Evolutionary conservation across 2,797 vertebrate species (phyloP).

Genomic region (Chaunax sp.): DNA sequence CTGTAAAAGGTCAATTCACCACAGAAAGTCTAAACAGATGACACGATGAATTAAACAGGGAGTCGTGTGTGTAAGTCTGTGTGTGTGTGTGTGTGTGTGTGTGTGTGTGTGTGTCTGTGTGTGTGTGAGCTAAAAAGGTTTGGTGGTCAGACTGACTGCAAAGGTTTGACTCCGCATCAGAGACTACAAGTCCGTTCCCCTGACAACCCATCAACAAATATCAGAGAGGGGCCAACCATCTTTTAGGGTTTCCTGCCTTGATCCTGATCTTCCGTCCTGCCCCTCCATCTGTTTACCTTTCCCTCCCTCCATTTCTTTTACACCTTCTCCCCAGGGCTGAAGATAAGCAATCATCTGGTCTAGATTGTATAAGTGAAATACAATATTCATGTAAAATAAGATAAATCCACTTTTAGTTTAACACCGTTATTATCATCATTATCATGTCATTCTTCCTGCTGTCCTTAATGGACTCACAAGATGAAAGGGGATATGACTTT

Average conservation of each 20-base stretch:
- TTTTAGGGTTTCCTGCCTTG: conserved; percentile 67
- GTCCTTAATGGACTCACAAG: conserved; percentile 54
- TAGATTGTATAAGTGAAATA: neutral
- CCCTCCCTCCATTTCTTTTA: conserved; percentile 22
- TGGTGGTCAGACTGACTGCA: conserved; percentile 37
- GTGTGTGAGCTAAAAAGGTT: conserved; percentile 49
- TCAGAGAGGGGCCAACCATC: conserved; percentile 56
- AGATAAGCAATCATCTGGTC: conserved; percentile 21
- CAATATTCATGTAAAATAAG: neutral
- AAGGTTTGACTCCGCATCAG: conserved; percentile 62
- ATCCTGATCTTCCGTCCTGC: conserved; percentile 30
- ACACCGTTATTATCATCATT: neutral
- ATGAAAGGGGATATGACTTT: conserved; percentile 46
- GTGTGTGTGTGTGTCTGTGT: no score
- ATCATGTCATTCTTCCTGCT: conserved; percentile 5
- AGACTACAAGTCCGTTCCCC: conserved; percentile 61
- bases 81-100: no score
- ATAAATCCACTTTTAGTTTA: conserved; percentile 2
- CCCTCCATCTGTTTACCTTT: conserved; percentile 49
- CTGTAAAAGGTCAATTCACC: conserved; percentile 31
- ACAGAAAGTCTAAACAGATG: conserved; percentile 36
- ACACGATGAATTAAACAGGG: conserved; percentile 10
- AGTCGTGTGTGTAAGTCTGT: no score
- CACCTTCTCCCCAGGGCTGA: neutral
- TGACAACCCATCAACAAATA: conserved; percentile 82